Evolutionary conservation across 2,113 vertebrate species (phyloP).

Genomic region (Felis chaus): DNA sequence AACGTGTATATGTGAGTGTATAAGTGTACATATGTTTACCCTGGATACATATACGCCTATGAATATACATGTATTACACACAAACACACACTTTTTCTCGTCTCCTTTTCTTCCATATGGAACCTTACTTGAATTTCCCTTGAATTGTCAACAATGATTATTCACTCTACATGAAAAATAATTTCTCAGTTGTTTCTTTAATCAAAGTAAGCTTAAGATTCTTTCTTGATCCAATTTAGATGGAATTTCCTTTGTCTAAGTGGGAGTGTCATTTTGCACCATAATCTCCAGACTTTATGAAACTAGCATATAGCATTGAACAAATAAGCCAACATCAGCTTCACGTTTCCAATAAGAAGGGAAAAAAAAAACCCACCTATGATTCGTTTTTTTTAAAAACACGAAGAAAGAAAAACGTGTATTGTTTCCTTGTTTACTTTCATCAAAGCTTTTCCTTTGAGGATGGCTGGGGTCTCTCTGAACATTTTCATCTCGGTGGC

Average conservation of each 20-base stretch:
- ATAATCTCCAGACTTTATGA: conserved; percentile 67
- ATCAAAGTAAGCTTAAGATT: conserved; percentile 73
- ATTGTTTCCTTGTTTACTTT: conserved; percentile 42
- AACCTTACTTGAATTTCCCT: conserved; percentile 61
- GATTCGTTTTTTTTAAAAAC: neutral
- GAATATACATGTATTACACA: neutral
- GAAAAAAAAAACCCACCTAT: rapidly evolving
- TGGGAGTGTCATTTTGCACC: conserved; percentile 43
- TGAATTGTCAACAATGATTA: conserved; percentile 67
- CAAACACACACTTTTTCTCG: conserved; percentile 9
- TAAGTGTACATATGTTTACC: neutral
- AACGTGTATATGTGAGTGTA: neutral
- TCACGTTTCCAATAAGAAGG: conserved; percentile 55
- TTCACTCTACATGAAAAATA: conserved; percentile 63
- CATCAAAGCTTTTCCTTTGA: conserved; percentile 37
- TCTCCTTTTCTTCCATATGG: neutral
- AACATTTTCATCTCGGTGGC: conserved; percentile 63
- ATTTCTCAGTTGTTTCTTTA: conserved; percentile 76
- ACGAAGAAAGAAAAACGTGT: neutral
- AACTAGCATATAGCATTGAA: conserved; percentile 69
- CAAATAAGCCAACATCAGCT: conserved; percentile 65
- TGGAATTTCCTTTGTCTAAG: conserved; percentile 77
- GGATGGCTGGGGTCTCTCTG: neutral
- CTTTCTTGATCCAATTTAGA: conserved; percentile 79
- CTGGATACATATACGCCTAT: neutral